Evolutionary conservation across 2,797 vertebrate species (phyloP).

Genomic region (Remorina albescens): DNA sequence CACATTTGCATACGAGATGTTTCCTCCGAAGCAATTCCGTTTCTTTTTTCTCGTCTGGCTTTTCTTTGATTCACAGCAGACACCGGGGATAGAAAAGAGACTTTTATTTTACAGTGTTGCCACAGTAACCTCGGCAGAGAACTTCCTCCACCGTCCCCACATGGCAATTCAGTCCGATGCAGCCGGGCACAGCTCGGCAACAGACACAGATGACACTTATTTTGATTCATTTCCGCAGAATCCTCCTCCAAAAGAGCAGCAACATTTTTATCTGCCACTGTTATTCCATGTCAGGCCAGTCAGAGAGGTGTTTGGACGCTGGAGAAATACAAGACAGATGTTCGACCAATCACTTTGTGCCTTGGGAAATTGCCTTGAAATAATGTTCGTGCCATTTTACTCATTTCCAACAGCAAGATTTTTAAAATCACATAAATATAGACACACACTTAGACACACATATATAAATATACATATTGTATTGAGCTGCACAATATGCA

Average conservation of each 20-base stretch:
- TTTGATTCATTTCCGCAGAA: constrained; percentile 66
- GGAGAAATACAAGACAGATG: constrained; percentile 9
- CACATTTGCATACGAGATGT: constrained; percentile 1
- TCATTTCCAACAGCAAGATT: constrained; percentile 1
- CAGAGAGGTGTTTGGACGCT: constrained; percentile 5
- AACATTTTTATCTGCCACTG: not conserved
- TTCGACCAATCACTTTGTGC: not conserved
- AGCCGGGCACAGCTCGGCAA: constrained; percentile 37
- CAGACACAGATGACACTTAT: constrained; percentile 59
- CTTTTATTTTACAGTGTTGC: constrained; percentile 54
- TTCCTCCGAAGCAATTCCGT: constrained; percentile 15
- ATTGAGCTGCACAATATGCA: no score
- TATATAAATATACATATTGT: no score
- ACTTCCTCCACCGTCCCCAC: constrained; percentile 68
- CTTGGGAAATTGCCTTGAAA: not conserved
- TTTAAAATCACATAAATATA: no score
- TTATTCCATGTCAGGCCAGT: not conserved
- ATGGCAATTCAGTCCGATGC: constrained; percentile 48
- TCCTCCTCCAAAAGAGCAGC: constrained; percentile 9
- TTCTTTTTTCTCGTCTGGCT: not conserved
- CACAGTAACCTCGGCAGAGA: constrained; percentile 65
- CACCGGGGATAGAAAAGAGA: not conserved
- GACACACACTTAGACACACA: no score
- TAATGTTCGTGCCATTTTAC: not conserved
- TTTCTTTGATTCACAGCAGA: constrained; percentile 41